Evolutionary conservation across 1,140 invertebrate genomes (phyloP), one percentile per base, ranked within the genome.

Genomic region (Drosophila pachea): DNA sequence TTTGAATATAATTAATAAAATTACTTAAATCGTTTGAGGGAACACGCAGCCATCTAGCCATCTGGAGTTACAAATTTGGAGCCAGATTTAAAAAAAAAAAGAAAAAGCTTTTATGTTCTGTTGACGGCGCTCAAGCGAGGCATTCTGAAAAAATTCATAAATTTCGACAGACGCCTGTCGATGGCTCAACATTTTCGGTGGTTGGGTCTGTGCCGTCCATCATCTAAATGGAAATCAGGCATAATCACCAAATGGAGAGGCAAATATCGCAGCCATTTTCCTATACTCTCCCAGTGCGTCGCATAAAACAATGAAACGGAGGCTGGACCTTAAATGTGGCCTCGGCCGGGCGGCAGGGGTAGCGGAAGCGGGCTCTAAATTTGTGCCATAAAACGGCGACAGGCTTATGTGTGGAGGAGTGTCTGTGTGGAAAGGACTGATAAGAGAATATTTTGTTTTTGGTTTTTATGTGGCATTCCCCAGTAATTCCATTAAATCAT

Each of bases 201-300:
- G 0, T 22, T 7, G 38, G 16, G 59, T 43, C 76, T 69, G 3
- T 22, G 22, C 3, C 55, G 76, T 84, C 74, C 79, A 84, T 84
- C 81, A 86, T 86, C 81, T 83, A 79, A 84, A 84, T 84, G 76
- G 79, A 84, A 86, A 86, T 84, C 73, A 74, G 69, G 81, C 76
- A 76, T 86, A 76, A 84, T 84, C 79, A 76, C 74, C 68, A 74
- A 68, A 79, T 82, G 68, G 43, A 45, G 62, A 60, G 50, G 68
- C 76, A 62, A 76, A 83, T 73, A 68, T 71, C 68, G 49, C 66
- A 54, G 48, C 42, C 65, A 78, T 78, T 78, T 78, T 74, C 70
- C 35, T 16, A 9, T 36, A 49, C 38, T 38, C 49, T 42, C 63
- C 12, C 36, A 59, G 16, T 43, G 42, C 48, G 38, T 11, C 7